phyloP scores from a whole-genome alignment of 2,797 vertebrate species.

The Gymnothorax reevesii region DNA sequence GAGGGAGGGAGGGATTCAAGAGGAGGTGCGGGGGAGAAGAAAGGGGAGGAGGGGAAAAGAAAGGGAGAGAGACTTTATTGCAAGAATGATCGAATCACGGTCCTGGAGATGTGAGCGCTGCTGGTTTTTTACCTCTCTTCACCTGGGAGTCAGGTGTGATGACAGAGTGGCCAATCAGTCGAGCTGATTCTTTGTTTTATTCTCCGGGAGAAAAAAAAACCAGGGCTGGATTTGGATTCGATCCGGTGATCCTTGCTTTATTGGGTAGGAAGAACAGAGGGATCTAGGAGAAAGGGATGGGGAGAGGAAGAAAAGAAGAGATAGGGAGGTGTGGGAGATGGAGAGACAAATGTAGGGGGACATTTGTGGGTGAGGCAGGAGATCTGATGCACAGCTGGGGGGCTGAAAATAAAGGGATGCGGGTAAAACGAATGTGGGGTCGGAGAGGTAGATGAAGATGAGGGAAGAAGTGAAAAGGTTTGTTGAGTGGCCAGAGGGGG shows the following conservation, averaged over 20 bases:
- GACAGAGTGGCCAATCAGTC: too few species aligned
- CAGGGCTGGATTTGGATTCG: too few species aligned
- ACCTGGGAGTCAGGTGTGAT: too few species aligned
- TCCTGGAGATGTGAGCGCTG: too few species aligned
- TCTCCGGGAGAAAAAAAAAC: too few species aligned
- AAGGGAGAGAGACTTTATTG: background rate
- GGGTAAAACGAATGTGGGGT: background rate
- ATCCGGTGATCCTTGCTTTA: constrained; percentile 26
- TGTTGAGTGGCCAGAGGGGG: constrained; percentile 15
- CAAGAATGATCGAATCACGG: too few species aligned
- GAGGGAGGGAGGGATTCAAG: constrained; percentile 48
- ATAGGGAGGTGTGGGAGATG: background rate
- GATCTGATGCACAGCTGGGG: too few species aligned
- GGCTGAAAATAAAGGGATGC: background rate
- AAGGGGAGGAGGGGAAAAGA: constrained; percentile 26
- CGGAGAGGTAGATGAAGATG: background rate
- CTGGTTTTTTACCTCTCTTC: too few species aligned
- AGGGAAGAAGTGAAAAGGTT: background rate
- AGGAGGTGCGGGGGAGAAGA: constrained; percentile 27
- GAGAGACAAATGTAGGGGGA: background rate
- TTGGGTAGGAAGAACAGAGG: constrained; percentile 59
- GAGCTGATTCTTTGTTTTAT: too few species aligned
- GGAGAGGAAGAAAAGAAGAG: constrained; percentile 35
- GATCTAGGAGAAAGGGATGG: constrained; percentile 39
- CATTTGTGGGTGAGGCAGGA: too few species aligned